Base-by-base conservation (phyloP, 2,888 invertebrate genomes). In the Conus canariensis region DNA sequence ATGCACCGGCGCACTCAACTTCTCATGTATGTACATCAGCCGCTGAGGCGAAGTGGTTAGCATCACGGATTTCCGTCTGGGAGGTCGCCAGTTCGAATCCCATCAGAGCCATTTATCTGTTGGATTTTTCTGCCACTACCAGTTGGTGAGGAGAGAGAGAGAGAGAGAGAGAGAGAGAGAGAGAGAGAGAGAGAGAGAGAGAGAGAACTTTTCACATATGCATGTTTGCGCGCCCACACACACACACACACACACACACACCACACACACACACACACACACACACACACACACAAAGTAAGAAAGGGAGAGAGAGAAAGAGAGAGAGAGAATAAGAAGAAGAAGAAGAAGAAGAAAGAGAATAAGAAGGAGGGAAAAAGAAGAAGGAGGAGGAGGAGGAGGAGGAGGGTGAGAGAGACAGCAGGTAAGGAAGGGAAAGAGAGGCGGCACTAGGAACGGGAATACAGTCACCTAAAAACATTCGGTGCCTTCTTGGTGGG, bases 141-240 rank as follows among this genome's bases (percentile, higher is more conserved):
- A 45, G 4, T 10, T 5, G 64, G 60, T 10, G 25, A 30, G 25
- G 45, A 82, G 82, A 82, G 82, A 82, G 82, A 56, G 45, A 82
- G 82, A 56, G 45, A 82, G 82, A 82, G 45, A 82, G 82, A 82
- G 45, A 82, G 82, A 82, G 82, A 30, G 45, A 56, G 82, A 82
- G 82, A 82, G 82, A 82, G 45, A 82, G 56, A 82, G 82, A 82
- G 82, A 82, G 82, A 82, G 45, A 70, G 70, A 45, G 82, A 82
- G 45, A 77, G 77, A 8, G 25, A 77, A 12, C 45, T 45, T 45
- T 45, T 45, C 45, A 45, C 45, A 45, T 45, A 45, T 30, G 45
- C 45, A 45, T 45, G 45, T 45, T 2, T 45, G 45, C 45, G 45
- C 45, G 3, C 45, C 3, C 45, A 2, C 45, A 2, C 45, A 2